Evolutionary conservation across 2,888 invertebrate genomes (phyloP).

Genomic region (Morinoia aosen): DNA sequence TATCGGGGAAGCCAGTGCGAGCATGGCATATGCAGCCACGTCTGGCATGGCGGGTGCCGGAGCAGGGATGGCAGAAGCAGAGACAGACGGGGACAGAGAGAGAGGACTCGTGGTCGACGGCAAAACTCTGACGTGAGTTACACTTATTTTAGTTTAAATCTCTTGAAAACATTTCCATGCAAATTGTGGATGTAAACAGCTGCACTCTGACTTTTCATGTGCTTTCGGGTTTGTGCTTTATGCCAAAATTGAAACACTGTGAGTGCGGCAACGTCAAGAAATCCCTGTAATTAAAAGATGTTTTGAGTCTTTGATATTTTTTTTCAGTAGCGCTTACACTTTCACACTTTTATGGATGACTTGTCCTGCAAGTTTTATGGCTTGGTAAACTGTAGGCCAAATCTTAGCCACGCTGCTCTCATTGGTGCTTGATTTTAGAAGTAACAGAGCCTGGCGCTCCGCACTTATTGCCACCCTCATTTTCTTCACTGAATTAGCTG

Average conservation of each 20-base stretch:
- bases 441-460: too few species aligned
- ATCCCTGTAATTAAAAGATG: background rate
- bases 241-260: too few species aligned
- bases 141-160: background rate
- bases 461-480: too few species aligned
- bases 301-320: background rate
- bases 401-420: background rate
- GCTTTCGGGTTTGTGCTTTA: too few species aligned
- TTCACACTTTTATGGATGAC: background rate
- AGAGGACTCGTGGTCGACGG: constrained; percentile 94
- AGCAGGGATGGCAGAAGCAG: background rate
- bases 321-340: background rate
- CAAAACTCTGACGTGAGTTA: constrained; percentile 82
- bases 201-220: too few species aligned
- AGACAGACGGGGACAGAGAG: constrained; percentile 69
- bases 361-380: background rate
- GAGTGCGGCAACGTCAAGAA: too few species aligned
- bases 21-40: constrained; percentile 27
- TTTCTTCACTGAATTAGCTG: too few species aligned
- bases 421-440: background rate
- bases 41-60: background rate
- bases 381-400: background rate
- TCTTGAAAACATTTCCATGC: background rate
- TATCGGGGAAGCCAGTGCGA: background rate
- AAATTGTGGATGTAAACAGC: background rate